Base-by-base conservation (phyloP, 2,113 vertebrate species). In the Tragelaphus strepsiceros region DNA sequence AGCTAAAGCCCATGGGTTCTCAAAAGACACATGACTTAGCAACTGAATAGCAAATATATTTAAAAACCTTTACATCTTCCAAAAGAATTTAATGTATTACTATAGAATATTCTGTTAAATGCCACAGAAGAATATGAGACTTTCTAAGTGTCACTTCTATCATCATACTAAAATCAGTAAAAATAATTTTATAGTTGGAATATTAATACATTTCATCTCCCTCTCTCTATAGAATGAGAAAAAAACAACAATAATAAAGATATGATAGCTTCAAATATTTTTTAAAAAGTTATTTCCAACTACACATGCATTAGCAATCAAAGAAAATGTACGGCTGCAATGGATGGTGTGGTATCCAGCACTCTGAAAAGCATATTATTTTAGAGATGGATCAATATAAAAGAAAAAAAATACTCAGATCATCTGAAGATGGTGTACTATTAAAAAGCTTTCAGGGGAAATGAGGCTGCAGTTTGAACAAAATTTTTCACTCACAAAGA, bases 101-200 rank as follows among this genome's bases (percentile, higher is more conserved):
- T 86, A 14, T 35, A 80, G 88, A 86, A 56, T 3, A 90, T 90
- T 94, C 90, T 28, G 67, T 78, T 96, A 97, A 96, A 78, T 90
- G 21, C 4, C 19, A n/a, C 9, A 88, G 61, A 91, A 81, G 67
- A 95, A 62, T 81, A 53, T 9, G 24, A 32, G 28, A 58, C 85
- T 91, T 94, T 77, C 46, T 46, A 89, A 88, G 46, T 56, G 87
- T 84, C 83, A 87, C 59, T 94, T 88, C 49, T 53, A 90, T 78
- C 56, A 78, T 54, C 82, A 90, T 92, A 92, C 16, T 88, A 97
- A 97, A 96, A 88, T 91, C 15, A 71, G 58, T 95, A 78, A 95
- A 95, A 94, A 77, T 81, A 91, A 54, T 82, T 94, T 90, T 92
- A n/a, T 82, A 10, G 32, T 46, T 92, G 35, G 32, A 58, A 43